Percentiles rank a stretch among this genome's conserved stretches.
Evolutionary conservation across 2,113 vertebrate species (phyloP).

Genomic region (Pygoscelis antarcticus): DNA sequence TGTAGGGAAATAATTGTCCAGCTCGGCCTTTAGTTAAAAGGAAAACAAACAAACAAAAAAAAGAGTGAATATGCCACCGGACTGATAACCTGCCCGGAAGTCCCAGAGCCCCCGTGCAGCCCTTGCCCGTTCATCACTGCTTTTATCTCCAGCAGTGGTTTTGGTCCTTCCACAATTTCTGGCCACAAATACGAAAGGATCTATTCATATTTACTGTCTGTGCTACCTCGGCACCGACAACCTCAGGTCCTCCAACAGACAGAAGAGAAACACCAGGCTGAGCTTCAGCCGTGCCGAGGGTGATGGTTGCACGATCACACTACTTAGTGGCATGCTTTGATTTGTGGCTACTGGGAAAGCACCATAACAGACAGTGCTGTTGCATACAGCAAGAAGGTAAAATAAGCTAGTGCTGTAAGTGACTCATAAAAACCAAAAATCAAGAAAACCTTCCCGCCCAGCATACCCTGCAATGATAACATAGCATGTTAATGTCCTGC

Average conservation of each 20-base stretch:
- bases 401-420: background rate
- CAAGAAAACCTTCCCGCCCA: background rate
- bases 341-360: background rate
- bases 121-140: background rate
- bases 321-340: background rate
- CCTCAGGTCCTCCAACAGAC: background rate
- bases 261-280: background rate
- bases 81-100: fast-evolving
- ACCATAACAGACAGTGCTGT: background rate
- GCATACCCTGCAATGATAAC: background rate
- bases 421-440: background rate
- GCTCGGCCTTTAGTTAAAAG: background rate
- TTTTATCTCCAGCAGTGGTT: background rate
- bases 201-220: background rate
- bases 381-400: background rate
- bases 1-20: background rate
- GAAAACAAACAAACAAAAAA: background rate
- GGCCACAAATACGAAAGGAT: background rate
- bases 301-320: fast-evolving
- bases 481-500: background rate
- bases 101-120: fast-evolving
- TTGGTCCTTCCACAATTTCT: background rate
- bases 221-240: background rate
- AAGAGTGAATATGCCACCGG: no score
- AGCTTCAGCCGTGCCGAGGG: background rate